Base-by-base conservation (phyloP, 2,888 invertebrate species). In the Anorthoa munda region DNA sequence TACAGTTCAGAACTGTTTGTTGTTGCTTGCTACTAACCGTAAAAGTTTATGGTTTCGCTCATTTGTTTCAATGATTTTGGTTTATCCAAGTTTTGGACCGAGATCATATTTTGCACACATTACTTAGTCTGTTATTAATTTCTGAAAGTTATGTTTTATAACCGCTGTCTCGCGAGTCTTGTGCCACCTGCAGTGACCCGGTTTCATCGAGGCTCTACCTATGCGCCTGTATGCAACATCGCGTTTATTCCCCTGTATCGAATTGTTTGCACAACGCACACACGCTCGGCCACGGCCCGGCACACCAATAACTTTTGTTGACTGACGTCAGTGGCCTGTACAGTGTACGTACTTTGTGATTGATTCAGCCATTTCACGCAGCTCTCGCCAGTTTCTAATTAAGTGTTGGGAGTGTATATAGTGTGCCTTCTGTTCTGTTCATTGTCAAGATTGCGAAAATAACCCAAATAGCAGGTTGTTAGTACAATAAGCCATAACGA, bases 181-280 rank as follows among this genome's bases (percentile, higher is more conserved):
- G 84, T 66, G 81, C 81, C 81, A 68, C 75, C 64, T 74, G 79
- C 75, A 74, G 48, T 88, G 89, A 88, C 88, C 89, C 80, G 86
- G 87, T 86, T 89, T 77, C 78, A 65, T 71, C 51, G 80, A 74
- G 75, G 77, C 72, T 79, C 77, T 86, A 83, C 70, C 64, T 81
- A 79, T 82, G 79, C 77, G 84, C 76, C 77, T 81, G 77, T 61
- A 83, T 84, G 82, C 81, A 81, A 77, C 75, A 81, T 68, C 78
- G 67, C 80, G 79, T 83, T 83, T 81, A 80, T 77, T 79, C 78
- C 81, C 66, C 64, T 71, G 73, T 77, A 87, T 87, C 83, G 86
- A 88, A 81, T 85, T 79, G 87, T 85, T 84, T 85, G 81, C 77
- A 69, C 79, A 72, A 77, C 75, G 51, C 61, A 74, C 77, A 64